Conservation (phyloP, 2,888 invertebrate species). For the Rotaria magnacalcarata region DNA sequence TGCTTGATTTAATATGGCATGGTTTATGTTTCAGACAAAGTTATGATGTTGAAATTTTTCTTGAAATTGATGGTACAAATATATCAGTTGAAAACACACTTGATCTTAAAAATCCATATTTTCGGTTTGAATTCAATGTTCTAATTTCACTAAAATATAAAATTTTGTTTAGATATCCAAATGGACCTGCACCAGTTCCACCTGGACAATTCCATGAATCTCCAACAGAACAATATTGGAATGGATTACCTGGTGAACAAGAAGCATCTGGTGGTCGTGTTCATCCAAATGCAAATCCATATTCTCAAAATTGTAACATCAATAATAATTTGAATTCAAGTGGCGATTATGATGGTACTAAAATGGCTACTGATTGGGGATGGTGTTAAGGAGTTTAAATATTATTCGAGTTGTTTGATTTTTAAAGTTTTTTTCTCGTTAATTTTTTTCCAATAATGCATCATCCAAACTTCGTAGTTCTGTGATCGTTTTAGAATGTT, state of each 20-base stretch:
- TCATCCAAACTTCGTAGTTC: not conserved
- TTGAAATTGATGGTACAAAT: slow-evolving; percentile 80
- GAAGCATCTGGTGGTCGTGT: not conserved
- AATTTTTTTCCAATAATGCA: not conserved
- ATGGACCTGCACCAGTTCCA: not conserved
- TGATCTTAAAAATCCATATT: slow-evolving; percentile 96
- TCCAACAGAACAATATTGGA: slow-evolving; percentile 44
- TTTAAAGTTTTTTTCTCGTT: not conserved
- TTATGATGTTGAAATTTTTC: slow-evolving; percentile 92
- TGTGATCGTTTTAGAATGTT: not conserved
- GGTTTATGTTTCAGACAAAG: slow-evolving; percentile 69
- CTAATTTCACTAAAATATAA: not conserved
- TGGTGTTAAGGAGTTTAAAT: not conserved
- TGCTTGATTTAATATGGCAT: slow-evolving; percentile 19
- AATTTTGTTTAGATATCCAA: slow-evolving; percentile 17
- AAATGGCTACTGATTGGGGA: not conserved
- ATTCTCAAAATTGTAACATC: slow-evolving; percentile 19
- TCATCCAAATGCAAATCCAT: slow-evolving; percentile 27
- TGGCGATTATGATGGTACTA: slow-evolving; percentile 15
- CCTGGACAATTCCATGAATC: slow-evolving; percentile 44
- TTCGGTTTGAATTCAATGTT: slow-evolving; percentile 64
- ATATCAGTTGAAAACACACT: slow-evolving; percentile 78
- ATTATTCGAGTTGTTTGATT: not conserved
- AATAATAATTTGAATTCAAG: slow-evolving; percentile 20
- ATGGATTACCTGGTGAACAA: slow-evolving; percentile 25